Evolutionary conservation across 1,140 invertebrate genomes (phyloP), one percentile per base, ranked within the genome.

Genomic region (Drosophila littoralis): DNA sequence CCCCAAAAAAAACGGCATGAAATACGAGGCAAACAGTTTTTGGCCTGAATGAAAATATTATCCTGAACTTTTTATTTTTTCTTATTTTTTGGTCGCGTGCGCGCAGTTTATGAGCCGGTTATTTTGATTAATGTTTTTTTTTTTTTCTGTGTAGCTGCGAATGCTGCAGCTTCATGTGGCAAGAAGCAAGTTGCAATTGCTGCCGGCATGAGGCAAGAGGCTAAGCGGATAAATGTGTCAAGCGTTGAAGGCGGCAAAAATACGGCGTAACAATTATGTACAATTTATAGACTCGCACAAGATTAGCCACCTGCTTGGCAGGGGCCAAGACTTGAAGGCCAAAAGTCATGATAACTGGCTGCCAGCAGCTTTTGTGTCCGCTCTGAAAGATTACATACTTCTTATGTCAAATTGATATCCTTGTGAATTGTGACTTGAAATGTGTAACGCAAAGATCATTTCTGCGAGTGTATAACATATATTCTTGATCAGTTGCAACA

Each of bases 211-310:
- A 12, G 32, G 57, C 57, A 55, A 43, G 33, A 59, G 69, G 52
- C 63, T 66, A 52, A 66, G 36, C 64, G 55, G 64, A 73, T 68
- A 68, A 60, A 68, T 52, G 64, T 73, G 70, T 68, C 70, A 73
- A 45, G 64, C 55, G 55, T 17, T 68, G 55, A 68, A 60, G 43
- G 38, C 54, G 35, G 46, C 55, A 33, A 73, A 73, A 73, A 59
- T 46, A 73, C 22, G 54, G 38, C 33, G 54, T 45, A 33, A 60
- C 64, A 73, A 60, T 60, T 67, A 67, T 72, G 54, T 33, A 12
- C 51, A 59, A 67, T 73, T 73, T 68, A 73, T 60, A 48, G 70
- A 73, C 70, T 73, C 9, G 6, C 28, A 7, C 13, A 46, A 42
- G 55, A 60, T 68, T 58, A 58, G 57, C 42, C n/a, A 2, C 12